These are phyloP conservation scores for Zapus hudsonius DNA, from an alignment of 2,113 vertebrate genomes.

Conservation along the genomic window DNA sequence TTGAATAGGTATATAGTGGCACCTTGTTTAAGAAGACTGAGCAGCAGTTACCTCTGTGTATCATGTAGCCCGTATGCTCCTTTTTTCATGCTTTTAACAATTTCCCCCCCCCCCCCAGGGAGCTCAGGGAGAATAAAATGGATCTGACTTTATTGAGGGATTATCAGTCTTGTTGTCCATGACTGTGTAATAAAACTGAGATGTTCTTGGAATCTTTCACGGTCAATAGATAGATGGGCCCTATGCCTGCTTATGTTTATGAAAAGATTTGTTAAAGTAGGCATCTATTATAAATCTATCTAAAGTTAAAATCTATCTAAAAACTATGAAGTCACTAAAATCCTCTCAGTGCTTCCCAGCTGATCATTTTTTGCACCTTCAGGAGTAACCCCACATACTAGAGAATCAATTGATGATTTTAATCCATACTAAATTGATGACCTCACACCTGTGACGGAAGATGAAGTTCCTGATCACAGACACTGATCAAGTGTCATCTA, in stretches of 20 bases:
- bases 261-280: not conserved
- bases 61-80: not conserved
- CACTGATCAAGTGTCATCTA: no score
- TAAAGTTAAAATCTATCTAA: no score
- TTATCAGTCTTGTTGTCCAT: not conserved
- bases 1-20: not conserved
- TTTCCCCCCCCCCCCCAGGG: no score
- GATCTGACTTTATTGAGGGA: not conserved
- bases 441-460: not conserved
- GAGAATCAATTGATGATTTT: no score
- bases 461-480: not conserved
- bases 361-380: no score
- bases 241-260: not conserved
- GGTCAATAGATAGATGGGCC: not conserved
- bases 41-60: not conserved
- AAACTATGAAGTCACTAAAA: no score
- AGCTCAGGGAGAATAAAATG: not conserved
- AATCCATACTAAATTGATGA: not conserved
- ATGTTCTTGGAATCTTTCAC: not conserved
- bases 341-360: no score
- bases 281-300: not conserved
- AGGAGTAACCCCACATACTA: no score
- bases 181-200: not conserved
- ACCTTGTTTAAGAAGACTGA: not conserved
- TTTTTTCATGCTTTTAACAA: no score